Conservation (phyloP, 2,888 invertebrate genomes). For the Habroteleia sp. region DNA sequence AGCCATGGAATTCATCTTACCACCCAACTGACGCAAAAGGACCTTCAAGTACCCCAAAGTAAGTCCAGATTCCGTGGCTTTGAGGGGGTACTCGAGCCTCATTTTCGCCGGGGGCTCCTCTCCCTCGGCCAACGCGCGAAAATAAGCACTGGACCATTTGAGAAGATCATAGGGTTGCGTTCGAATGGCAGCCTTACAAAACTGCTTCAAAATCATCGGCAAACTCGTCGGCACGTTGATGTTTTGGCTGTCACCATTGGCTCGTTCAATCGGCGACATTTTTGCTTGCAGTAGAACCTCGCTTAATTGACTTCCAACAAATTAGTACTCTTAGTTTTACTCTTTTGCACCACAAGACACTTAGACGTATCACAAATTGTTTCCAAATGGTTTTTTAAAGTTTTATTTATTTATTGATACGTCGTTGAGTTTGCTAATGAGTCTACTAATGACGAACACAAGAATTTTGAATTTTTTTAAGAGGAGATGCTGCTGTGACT, state of each 20-base stretch:
- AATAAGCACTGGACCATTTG: constrained; percentile 91
- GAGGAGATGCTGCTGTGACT: constrained; percentile 5
- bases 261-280: constrained; percentile 42
- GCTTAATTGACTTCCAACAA: not conserved
- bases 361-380: too few species aligned
- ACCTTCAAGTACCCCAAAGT: constrained; percentile 91
- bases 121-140: constrained; percentile 88
- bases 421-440: too few species aligned
- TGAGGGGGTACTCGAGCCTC: constrained; percentile 87
- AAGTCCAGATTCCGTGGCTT: constrained; percentile 87
- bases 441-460: too few species aligned
- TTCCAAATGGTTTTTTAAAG: too few species aligned
- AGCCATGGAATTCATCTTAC: constrained; percentile 63
- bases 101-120: constrained; percentile 91
- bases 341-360: too few species aligned
- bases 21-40: constrained; percentile 87
- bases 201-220: constrained; percentile 91
- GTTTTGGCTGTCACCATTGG: constrained; percentile 79
- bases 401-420: too few species aligned
- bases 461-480: not conserved
- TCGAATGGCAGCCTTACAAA: constrained; percentile 94
- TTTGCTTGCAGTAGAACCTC: constrained; percentile 2
- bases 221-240: constrained; percentile 91
- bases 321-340: too few species aligned
- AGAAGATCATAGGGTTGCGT: constrained; percentile 94